Base-by-base conservation (phyloP, 2,888 invertebrate genomes). In the Heteromyza rotundicornis region DNA sequence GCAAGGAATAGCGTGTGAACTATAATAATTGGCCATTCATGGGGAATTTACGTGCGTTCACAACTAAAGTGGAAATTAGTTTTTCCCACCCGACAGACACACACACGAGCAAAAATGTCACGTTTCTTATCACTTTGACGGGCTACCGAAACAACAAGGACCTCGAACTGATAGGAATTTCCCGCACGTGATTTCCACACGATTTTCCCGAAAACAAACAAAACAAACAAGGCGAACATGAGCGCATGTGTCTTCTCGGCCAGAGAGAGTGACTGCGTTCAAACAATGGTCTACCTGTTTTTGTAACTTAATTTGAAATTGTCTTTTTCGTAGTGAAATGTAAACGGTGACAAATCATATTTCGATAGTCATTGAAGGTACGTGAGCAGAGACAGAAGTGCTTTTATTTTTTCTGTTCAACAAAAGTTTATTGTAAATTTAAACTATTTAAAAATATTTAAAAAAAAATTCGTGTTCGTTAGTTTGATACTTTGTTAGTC, bases 141-240 rank as follows among this genome's bases (percentile, higher is more conserved):
- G 52, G 57, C 22, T 58, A 27, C 19, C 23, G 40, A 51, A 40
- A 58, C 51, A 58, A 51, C 40, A 40, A 3, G 40, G 40, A 63
- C 27, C n/a, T 19, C 19, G n/a, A 59, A 53, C 17, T 57, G 40
- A 55, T 50, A 16, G 49, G 20, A 58, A 61, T 40, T 61, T 59
- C 57, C 56, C 62, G 68, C 66, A 68, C 68, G 68, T 68, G 68
- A 63, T 68, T 65, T 66, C 58, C 51, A 56, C 36, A 50, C 23
- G 40, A 57, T 54, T 57, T 60, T 59, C 59, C 55, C 50, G 54
- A 63, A 40, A 3, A 10, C n/a, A n/a, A 7, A 7, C 3, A 40
- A n/a, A 40, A 40, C n/a, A 40, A 10, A n/a, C n/a, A 3, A 5
- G 32, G 32, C 32, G 32, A 5, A 8, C n/a, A n/a, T n/a, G n/a